Conservation (phyloP, 2,113 vertebrate species). For the Brachionichthys hirsutus region DNA sequence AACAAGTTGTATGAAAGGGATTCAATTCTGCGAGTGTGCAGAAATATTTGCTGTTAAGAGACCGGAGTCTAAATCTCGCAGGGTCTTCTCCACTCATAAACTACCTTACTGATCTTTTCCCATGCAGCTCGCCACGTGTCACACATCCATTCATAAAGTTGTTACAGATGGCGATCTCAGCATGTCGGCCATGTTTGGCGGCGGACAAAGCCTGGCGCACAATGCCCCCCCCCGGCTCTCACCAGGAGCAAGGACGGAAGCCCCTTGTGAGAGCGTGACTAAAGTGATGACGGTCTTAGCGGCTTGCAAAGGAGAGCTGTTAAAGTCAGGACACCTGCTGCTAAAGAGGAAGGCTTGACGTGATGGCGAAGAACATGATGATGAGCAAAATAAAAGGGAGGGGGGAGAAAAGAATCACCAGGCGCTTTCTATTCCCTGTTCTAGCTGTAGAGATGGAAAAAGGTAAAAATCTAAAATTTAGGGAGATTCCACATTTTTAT, state of each 20-base stretch:
- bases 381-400: not conserved
- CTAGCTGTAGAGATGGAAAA: no score
- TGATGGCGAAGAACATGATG: constrained; percentile 16
- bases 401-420: constrained; percentile 4
- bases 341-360: constrained; percentile 21
- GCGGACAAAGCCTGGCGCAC: constrained; percentile 41
- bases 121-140: constrained; percentile 39
- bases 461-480: not conserved
- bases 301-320: constrained; percentile 53
- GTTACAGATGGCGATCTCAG: constrained; percentile 62
- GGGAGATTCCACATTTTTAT: no score
- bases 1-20: no score
- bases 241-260: constrained; percentile 54
- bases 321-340: constrained; percentile 70
- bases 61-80: constrained; percentile 8
- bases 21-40: not conserved
- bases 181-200: constrained; percentile 22
- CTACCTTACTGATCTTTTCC: constrained; percentile 42
- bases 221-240: constrained; percentile 40
- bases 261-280: constrained; percentile 65
- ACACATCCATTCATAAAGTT: constrained; percentile 43
- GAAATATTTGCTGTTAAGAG: constrained; percentile 15
- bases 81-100: constrained; percentile 35
- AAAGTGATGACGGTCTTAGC: constrained; percentile 67
- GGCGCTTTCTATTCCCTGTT: not conserved